These are phyloP conservation scores for Gorsachius goisagi DNA, from an alignment of 2,113 vertebrate genomes.

Conservation along the genomic window DNA sequence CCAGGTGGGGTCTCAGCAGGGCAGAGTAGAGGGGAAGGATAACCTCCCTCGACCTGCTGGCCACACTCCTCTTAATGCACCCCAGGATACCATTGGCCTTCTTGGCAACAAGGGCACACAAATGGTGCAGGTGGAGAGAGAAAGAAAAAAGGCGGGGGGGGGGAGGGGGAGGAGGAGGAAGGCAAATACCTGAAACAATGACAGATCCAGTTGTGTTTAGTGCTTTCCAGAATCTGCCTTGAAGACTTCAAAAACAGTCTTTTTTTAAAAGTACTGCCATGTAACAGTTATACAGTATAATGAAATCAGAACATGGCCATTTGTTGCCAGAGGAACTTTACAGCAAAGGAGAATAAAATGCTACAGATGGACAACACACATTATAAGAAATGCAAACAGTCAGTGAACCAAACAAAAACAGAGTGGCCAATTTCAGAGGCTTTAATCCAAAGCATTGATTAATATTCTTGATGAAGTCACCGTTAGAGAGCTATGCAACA, in stretches of 20 bases:
- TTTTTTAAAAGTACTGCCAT: not conserved
- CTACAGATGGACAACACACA: not conserved
- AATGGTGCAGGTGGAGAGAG: not conserved
- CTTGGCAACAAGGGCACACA: too few relatives aligned
- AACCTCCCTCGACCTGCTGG: too few relatives aligned
- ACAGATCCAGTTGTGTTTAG: not conserved
- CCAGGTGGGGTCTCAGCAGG: too few relatives aligned
- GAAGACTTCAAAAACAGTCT: not conserved
- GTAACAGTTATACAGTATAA: not conserved
- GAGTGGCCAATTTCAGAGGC: not conserved
- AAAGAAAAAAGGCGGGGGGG: not conserved
- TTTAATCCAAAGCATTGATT: not conserved
- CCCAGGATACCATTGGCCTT: too few relatives aligned
- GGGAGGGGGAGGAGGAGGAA: too few relatives aligned
- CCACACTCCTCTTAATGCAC: too few relatives aligned
- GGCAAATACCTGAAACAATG: not conserved
- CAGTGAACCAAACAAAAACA: not conserved
- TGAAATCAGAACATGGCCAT: not conserved
- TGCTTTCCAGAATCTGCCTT: not conserved
- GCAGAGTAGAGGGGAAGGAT: too few relatives aligned
- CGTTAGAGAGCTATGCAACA: not conserved
- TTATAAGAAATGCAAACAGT: not conserved
- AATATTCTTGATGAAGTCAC: not conserved
- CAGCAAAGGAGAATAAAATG: not conserved
- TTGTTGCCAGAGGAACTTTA: not conserved